Conservation (phyloP, 1,140 invertebrate genomes). For the Xylocopa sonorina region DNA sequence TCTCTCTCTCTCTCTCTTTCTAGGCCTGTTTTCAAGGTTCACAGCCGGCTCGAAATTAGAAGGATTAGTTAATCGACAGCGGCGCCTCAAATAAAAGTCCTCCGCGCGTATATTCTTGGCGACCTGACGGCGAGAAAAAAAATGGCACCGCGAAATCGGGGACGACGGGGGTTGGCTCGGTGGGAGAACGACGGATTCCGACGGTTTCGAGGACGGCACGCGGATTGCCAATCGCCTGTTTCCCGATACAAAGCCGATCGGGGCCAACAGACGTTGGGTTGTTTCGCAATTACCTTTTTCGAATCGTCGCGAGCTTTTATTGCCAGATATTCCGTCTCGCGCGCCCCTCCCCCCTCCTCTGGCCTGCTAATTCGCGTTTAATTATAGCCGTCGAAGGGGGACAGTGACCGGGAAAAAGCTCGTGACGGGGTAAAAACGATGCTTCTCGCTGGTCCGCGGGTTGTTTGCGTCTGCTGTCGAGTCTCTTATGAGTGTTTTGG, state of each 20-base stretch:
- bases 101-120: conserved; percentile 65
- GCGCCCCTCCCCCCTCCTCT: background rate
- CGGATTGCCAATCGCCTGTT: conserved; percentile 74
- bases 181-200: conserved; percentile 68
- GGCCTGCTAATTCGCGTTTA: conserved; percentile 41
- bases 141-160: no score
- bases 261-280: conserved; percentile 64
- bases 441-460: no score
- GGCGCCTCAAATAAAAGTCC: conserved; percentile 47
- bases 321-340: conserved; percentile 53
- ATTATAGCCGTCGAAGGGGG: conserved; percentile 46
- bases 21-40: conserved; percentile 37
- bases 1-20: no score
- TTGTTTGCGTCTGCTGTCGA: no score
- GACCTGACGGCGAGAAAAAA: conserved; percentile 61
- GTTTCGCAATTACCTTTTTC: conserved; percentile 66
- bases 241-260: conserved; percentile 70
- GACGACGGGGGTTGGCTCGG: conserved; percentile 46
- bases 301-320: conserved; percentile 64
- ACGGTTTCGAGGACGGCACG: conserved; percentile 69
- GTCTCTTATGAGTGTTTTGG: no score
- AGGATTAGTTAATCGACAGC: conserved; percentile 54
- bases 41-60: conserved; percentile 36
- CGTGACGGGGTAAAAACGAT: conserved; percentile 26
- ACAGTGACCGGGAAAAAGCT: conserved; percentile 24